These are phyloP conservation scores for Ataeniobius toweri DNA, from an alignment of 2,797 vertebrate species.

Conservation along the genomic window DNA sequence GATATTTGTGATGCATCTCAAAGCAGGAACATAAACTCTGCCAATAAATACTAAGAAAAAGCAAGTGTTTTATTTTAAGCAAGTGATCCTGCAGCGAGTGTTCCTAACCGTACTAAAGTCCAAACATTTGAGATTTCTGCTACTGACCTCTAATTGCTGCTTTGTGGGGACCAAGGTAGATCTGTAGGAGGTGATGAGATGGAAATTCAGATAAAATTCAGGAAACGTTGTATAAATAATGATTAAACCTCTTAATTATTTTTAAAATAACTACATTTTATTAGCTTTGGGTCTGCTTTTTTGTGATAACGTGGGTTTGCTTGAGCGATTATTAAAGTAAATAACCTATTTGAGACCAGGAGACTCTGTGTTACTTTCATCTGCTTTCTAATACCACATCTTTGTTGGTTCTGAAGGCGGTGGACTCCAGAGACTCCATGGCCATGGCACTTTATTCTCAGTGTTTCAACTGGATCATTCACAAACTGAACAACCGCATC, in stretches of 20 bases:
- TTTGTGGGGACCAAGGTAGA: neutral
- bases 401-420: conserved; percentile 77
- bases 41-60: neutral
- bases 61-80: neutral
- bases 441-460: conserved; percentile 98
- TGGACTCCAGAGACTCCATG: conserved; percentile 95
- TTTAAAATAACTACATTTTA: neutral
- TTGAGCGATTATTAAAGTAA: neutral
- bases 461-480: conserved; percentile 96
- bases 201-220: neutral
- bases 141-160: neutral
- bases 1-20: neutral
- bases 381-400: neutral
- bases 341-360: no score
- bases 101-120: neutral
- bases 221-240: neutral
- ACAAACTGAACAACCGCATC: conserved; percentile 91
- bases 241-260: neutral
- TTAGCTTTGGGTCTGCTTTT: neutral
- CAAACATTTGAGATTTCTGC: neutral
- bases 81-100: no score
- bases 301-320: neutral
- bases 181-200: neutral
- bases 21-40: neutral
- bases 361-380: neutral